A percentile compares a stretch with the other conserved stretches of the same genome.
Conservation (phyloP, 2,888 invertebrate genomes). For the Sialis lutaria region DNA sequence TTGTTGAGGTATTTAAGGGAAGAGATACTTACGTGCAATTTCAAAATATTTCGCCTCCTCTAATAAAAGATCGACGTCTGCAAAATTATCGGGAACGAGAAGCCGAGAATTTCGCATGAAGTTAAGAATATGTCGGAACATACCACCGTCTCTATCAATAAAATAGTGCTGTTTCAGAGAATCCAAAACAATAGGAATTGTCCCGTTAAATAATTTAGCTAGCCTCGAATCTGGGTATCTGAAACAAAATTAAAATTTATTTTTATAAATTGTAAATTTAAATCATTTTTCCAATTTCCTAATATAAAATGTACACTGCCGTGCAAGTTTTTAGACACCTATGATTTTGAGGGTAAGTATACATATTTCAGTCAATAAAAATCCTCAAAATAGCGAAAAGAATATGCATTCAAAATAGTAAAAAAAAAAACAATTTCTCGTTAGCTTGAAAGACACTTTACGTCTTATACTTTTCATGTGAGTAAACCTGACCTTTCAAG, state of each 20-base stretch:
- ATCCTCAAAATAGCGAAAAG: too few species aligned
- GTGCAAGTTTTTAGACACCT: too few species aligned
- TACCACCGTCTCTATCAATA: conserved; percentile 93
- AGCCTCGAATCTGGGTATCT: conserved; percentile 87
- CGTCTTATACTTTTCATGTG: too few species aligned
- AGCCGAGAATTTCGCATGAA: conserved; percentile 85
- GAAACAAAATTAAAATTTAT: conserved; percentile 19
- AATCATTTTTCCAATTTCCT: too few species aligned
- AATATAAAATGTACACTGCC: too few species aligned
- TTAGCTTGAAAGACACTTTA: too few species aligned
- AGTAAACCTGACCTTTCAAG: too few species aligned
- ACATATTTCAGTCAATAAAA: too few species aligned
- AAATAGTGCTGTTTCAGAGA: conserved; percentile 96
- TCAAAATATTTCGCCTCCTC: conserved; percentile 89
- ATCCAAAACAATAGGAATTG: conserved; percentile 88
- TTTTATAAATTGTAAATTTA: too few species aligned
- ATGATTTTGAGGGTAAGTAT: too few species aligned
- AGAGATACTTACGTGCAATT: conserved; percentile 53
- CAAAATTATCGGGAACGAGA: conserved; percentile 72
- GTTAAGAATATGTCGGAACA: conserved; percentile 95
- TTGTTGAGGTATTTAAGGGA: background rate
- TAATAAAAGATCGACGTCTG: conserved; percentile 67
- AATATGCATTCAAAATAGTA: too few species aligned
- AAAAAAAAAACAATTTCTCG: too few species aligned
- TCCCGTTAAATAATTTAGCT: conserved; percentile 87